Base-by-base conservation (phyloP, 2,888 invertebrate species). In the Venustoraphidia nigricollis region DNA sequence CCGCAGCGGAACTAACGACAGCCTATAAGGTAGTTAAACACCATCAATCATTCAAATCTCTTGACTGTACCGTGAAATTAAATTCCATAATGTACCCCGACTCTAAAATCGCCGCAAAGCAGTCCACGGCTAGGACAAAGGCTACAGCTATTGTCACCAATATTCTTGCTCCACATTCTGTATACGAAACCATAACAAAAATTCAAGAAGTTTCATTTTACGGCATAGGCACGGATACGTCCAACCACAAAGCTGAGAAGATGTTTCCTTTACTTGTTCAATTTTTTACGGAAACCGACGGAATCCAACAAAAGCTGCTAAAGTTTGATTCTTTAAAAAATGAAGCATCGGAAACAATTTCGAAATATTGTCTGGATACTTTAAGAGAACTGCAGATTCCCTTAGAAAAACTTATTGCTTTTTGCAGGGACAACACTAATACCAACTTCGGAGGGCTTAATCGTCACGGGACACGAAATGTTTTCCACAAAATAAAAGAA, bases 401-500 rank as follows among this genome's bases (percentile, higher is more conserved):
- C 37, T 46, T 53, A 40, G 45, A 41, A 36, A 59, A 60, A 58
- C 53, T 52, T 47, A 50, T 58, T 14, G 52, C 56, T 43, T 59
- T 59, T 47, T 55, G 55, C 35, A 60, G 53, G 35, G 59, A 60
- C 45, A 61, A 62, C 50, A 55, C 56, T 14, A 61, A 60, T 52
- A 56, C 55, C n/a, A 62, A 61, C 52, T 61, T 62, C 52, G 59
- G 60, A 17, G 59, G 58, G 9, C 47, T 56, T 11, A 36, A 53
- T 17, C 49, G 56, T 13, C 39, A 44, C 44, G 52, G 51, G 13
- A 38, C 50, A 39, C 35, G 53, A 49, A 60, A 60, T 54, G 54
- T 58, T 36, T 54, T 47, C 47, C 46, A 53, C 44, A 51, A 53
- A 43, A 49, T 57, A 42, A 55, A 58, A 54, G 47, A 51, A 34